Conservation (phyloP, 2,888 invertebrate species). For the Bellardia pandia region DNA sequence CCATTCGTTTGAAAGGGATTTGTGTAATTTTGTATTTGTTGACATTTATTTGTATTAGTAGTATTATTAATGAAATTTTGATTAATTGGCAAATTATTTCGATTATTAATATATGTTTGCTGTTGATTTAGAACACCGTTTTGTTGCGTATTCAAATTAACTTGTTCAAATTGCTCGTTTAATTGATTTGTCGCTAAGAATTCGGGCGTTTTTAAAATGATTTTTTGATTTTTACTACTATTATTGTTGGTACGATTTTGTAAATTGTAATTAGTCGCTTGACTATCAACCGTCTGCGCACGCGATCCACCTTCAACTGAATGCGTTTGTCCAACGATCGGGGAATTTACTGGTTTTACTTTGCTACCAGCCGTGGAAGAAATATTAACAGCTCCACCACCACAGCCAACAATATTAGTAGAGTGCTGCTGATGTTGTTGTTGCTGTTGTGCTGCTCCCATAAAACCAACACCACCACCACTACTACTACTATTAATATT, state of each 20-base stretch:
- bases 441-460: slow-evolving; percentile 68
- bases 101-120: slow-evolving; percentile 54
- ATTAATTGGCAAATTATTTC: neutral
- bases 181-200: slow-evolving; percentile 75
- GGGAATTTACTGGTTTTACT: slow-evolving; percentile 76
- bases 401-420: slow-evolving; percentile 60
- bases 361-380: slow-evolving; percentile 63
- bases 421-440: slow-evolving; percentile 38
- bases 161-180: slow-evolving; percentile 73
- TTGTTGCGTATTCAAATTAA: slow-evolving; percentile 68
- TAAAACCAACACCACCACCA: slow-evolving; percentile 51
- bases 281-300: slow-evolving; percentile 79
- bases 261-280: slow-evolving; percentile 25
- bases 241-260: slow-evolving; percentile 55
- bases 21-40: slow-evolving; percentile 70
- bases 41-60: slow-evolving; percentile 51
- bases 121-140: slow-evolving; percentile 52
- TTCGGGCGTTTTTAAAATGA: slow-evolving; percentile 61
- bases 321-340: slow-evolving; percentile 77
- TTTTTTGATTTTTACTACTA: slow-evolving; percentile 69
- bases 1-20: slow-evolving; percentile 45
- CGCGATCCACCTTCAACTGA: slow-evolving; percentile 84
- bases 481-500: slow-evolving; percentile 18
- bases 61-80: slow-evolving; percentile 38
- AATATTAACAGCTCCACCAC: slow-evolving; percentile 62